Percentiles rank a stretch among this genome's conserved stretches.
Conservation (phyloP, 2,888 invertebrate species). For the Syrphus vitripennis region DNA sequence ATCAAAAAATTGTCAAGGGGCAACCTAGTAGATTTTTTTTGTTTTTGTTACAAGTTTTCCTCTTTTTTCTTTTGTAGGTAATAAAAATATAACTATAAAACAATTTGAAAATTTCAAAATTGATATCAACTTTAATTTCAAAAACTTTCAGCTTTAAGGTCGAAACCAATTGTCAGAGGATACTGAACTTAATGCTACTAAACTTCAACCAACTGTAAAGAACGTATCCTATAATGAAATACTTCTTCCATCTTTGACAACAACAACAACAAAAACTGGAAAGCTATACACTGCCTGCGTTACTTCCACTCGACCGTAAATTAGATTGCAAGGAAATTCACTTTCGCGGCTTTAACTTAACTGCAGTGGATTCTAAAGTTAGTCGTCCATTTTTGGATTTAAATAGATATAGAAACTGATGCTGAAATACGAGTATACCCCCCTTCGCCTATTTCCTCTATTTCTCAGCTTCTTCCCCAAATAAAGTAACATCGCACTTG, state of each 20-base stretch:
- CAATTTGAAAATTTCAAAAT: neutral
- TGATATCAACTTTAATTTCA: neutral
- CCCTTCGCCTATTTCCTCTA: neutral
- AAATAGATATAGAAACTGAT: neutral
- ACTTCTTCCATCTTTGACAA: neutral
- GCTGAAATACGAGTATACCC: neutral
- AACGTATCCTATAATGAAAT: neutral
- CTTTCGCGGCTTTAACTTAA: slow-evolving; percentile 43
- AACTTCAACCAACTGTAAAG: slow-evolving; percentile 2
- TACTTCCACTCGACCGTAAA: slow-evolving; percentile 52
- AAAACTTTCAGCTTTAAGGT: slow-evolving; percentile 1
- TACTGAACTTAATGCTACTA: slow-evolving; percentile 3
- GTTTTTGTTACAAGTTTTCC: too few relatives aligned
- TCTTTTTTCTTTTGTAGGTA: too few relatives aligned
- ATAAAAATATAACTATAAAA: too few relatives aligned
- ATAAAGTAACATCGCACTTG: neutral
- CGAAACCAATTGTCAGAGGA: neutral
- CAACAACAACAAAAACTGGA: too few relatives aligned
- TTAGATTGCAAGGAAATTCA: slow-evolving; percentile 39
- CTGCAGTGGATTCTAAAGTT: slow-evolving; percentile 44
- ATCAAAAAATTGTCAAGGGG: too few relatives aligned
- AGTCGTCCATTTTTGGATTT: slow-evolving; percentile 20
- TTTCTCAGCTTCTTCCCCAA: neutral
- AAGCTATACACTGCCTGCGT: too few relatives aligned
- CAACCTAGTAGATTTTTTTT: too few relatives aligned